Base-by-base conservation (phyloP, 1,140 invertebrate genomes). In the Lordiphosa stackelbergi region DNA sequence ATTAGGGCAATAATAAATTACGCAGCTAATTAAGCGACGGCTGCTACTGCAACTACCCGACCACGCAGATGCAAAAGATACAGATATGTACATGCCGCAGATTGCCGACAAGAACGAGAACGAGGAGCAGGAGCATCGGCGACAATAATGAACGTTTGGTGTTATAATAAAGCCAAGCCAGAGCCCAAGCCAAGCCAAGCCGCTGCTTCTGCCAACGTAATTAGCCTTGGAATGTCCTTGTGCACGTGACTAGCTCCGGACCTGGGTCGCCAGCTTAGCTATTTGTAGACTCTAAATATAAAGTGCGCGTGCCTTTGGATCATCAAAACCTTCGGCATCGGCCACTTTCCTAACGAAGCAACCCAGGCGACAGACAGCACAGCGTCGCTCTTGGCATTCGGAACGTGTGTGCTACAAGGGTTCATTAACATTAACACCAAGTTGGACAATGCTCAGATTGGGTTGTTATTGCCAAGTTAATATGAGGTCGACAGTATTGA, bases 211-310 rank as follows among this genome's bases (percentile, higher is more conserved):
- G 77, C 73, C 77, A 83, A 72, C 73, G 79, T 79, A 84, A 84
- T 84, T 84, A 84, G 79, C 79, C 79, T 85, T 84, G 79, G 79
- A 79, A 84, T 84, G 79, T 84, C 79, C 79, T 84, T 84, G 79
- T 72, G 79, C 79, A 84, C 77, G 79, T 84, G 73, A 84, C 69
- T 62, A 62, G 78, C 63, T 55, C 71, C 59, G 68, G 52, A 53
- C 53, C 48, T 24, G 22, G 22, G 22, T 5, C 46, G 11, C 35
- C 40, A 53, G 48, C 37, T 53, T 38, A 53, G 53, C 35, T 41
- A 42, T 49, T 35, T 54, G 37, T 56, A 53, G 43, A 36, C 31
- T 75, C 75, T 79, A 79, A 79, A 79, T 79, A 79, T 79, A 79
- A 79, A 68, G 83, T 72, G 72, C 68, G 77, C 75, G 77, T 79